Percentiles rank a stretch among this genome's conserved stretches.
phyloP scores from a whole-genome alignment of 2,113 vertebrate genomes.

The Macrotus californicus region DNA sequence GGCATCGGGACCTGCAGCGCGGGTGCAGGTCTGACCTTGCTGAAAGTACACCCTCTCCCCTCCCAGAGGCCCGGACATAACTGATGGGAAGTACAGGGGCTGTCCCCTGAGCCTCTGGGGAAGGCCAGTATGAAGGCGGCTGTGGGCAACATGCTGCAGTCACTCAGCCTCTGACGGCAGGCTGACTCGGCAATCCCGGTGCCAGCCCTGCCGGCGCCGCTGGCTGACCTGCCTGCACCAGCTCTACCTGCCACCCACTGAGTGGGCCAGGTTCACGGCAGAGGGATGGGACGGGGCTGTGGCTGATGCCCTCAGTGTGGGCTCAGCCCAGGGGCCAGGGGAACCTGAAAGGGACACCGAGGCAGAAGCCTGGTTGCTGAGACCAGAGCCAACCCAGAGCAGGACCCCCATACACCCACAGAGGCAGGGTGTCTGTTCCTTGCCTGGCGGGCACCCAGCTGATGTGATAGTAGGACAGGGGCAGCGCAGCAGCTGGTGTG shows the following conservation, averaged over 20 bases:
- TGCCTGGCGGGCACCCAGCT: fast-evolving
- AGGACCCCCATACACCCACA: background rate
- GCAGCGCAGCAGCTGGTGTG: background rate
- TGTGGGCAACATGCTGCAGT: background rate
- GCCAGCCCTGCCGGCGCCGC: background rate
- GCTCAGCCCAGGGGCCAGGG: background rate
- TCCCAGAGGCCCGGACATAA: background rate
- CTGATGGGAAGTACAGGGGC: background rate
- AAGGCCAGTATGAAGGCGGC: too few species aligned
- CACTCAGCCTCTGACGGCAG: background rate
- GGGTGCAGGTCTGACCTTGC: background rate
- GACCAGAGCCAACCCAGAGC: too few species aligned
- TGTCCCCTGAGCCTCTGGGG: background rate
- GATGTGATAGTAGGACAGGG: too few species aligned
- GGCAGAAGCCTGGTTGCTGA: background rate
- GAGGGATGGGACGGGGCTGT: fast-evolving
- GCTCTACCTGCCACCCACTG: background rate
- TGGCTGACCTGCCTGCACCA: fast-evolving
- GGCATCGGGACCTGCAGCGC: background rate
- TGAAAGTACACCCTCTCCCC: background rate
- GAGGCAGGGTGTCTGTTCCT: fast-evolving
- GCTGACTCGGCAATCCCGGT: background rate
- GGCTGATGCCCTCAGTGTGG: background rate
- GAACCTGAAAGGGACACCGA: background rate
- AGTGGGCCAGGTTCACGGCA: fast-evolving